phyloP scores from a whole-genome alignment of 2,113 vertebrate species.

The Plectropomus leopardus region DNA sequence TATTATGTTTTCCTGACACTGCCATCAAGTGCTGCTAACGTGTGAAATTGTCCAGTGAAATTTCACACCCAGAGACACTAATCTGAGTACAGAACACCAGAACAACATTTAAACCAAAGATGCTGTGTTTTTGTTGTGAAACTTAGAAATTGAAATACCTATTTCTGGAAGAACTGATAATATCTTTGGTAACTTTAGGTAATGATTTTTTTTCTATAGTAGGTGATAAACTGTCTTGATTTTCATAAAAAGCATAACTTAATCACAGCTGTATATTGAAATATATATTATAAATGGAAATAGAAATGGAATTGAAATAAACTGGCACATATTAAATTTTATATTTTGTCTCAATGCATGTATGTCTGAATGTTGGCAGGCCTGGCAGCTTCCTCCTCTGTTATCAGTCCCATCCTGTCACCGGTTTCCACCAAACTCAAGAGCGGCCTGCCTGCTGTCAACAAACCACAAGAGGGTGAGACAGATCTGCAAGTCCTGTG shows the following conservation, averaged over 20 bases:
- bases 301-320: no score
- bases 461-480: conserved; percentile 93
- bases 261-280: background rate
- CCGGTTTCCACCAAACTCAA: conserved; percentile 89
- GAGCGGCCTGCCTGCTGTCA: conserved; percentile 85
- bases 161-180: background rate
- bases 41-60: background rate
- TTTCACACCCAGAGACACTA: background rate
- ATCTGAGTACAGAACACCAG: background rate
- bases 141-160: background rate
- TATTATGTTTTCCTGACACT: background rate
- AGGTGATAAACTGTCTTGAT: background rate
- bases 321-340: background rate
- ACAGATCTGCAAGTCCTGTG: background rate
- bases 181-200: background rate
- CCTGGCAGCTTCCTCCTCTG: conserved; percentile 91
- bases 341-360: conserved; percentile 14
- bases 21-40: background rate
- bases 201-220: background rate
- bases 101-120: background rate
- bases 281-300: background rate
- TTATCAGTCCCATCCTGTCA: conserved; percentile 89
- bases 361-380: conserved; percentile 78
- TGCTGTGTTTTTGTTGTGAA: background rate
- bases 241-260: background rate